Percentiles rank a stretch among this genome's conserved stretches.
Evolutionary conservation across 2,797 vertebrate species (phyloP).

Genomic region (Anomalospiza imberbis): DNA sequence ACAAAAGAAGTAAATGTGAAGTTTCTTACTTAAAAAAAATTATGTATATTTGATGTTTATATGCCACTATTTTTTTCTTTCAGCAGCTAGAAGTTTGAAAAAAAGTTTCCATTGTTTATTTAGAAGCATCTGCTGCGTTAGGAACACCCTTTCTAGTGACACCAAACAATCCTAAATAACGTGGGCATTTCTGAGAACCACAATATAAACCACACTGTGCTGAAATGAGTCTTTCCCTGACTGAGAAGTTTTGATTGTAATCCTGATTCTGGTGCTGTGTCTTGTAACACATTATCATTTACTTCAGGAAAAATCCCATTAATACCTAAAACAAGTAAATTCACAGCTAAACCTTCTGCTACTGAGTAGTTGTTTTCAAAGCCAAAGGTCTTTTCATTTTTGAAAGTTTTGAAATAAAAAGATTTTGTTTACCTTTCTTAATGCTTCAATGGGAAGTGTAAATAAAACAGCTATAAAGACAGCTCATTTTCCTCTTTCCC

Average conservation of each 20-base stretch:
- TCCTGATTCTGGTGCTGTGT: not conserved
- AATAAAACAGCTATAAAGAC: not conserved
- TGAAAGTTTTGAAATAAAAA: not conserved
- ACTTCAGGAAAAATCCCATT: not conserved
- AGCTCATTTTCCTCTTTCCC: not conserved
- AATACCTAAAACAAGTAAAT: not conserved
- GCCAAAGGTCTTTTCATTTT: not conserved
- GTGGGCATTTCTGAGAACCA: not conserved
- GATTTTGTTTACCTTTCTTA: not conserved
- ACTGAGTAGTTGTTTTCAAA: not conserved
- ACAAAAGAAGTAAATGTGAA: not conserved
- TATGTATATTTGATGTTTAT: not conserved
- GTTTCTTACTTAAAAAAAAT: rapidly evolving
- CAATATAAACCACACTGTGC: not conserved
- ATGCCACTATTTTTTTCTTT: not conserved
- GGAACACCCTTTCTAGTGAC: not conserved
- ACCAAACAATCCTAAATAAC: not conserved
- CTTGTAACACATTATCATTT: rapidly evolving
- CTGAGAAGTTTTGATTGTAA: not conserved
- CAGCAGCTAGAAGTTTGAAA: not conserved
- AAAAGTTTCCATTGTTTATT: not conserved
- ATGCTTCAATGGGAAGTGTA: not conserved
- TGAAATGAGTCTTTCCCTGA: not conserved
- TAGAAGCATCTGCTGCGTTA: not conserved
- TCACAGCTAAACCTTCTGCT: not conserved